These are phyloP conservation scores for Endomychus coccineus DNA, from an alignment of 2,888 invertebrate genomes.

Conservation along the genomic window DNA sequence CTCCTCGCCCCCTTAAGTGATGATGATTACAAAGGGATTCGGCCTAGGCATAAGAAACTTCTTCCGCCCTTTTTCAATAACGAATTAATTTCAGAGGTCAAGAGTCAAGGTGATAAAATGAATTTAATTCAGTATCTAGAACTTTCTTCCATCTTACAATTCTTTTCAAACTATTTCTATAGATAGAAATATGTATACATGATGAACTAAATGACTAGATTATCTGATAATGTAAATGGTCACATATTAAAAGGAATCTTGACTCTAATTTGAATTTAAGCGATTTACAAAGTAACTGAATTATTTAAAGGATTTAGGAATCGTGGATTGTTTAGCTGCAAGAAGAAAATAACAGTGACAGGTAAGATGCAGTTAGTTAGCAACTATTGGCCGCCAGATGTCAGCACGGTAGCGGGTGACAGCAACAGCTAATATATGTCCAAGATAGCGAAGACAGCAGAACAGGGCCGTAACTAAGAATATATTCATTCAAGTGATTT, in stretches of 20 bases:
- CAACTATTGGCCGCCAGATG: constrained; percentile 40
- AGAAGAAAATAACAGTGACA: constrained; percentile 30
- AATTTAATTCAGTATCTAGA: too few relatives aligned
- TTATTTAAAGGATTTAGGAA: constrained; percentile 29
- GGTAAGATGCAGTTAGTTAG: constrained; percentile 38
- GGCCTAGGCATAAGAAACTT: too few relatives aligned
- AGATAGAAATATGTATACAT: not conserved
- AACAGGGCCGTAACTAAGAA: constrained; percentile 25
- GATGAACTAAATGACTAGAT: not conserved
- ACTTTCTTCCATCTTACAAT: too few relatives aligned
- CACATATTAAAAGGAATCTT: not conserved
- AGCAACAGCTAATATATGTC: constrained; percentile 36
- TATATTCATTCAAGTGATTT: too few relatives aligned
- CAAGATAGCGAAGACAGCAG: constrained; percentile 31
- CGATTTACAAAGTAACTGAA: constrained; percentile 22
- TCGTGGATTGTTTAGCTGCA: constrained; percentile 22
- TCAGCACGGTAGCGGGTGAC: constrained; percentile 42
- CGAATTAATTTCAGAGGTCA: too few relatives aligned
- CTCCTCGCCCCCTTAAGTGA: too few relatives aligned
- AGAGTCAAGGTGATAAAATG: too few relatives aligned
- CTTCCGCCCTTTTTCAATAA: too few relatives aligned
- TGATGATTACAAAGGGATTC: too few relatives aligned
- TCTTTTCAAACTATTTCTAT: too few relatives aligned
- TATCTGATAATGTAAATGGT: not conserved
- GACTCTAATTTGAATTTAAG: constrained; percentile 16